These are phyloP conservation scores for Eidolon dupreanum DNA, from an alignment of 2,797 vertebrate species.

Conservation along the genomic window DNA sequence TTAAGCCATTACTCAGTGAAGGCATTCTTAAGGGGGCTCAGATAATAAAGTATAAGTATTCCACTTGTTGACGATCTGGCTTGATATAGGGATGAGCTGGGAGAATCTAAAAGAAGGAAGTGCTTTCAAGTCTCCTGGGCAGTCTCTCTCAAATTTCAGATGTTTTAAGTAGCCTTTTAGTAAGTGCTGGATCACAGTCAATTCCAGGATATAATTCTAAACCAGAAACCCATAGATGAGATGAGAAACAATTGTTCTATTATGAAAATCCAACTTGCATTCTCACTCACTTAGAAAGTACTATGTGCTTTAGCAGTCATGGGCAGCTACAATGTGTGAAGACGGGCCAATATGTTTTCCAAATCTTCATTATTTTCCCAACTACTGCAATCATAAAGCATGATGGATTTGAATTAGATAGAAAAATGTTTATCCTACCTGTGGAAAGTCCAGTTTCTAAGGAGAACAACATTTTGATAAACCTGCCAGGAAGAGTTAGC, in stretches of 20 bases:
- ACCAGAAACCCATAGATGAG: not conserved
- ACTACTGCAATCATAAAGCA: not conserved
- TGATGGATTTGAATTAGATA: slow-evolving; percentile 1
- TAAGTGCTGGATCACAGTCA: not conserved
- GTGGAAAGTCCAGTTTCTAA: slow-evolving; percentile 18
- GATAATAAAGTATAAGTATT: slow-evolving; percentile 21
- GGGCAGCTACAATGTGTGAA: not conserved
- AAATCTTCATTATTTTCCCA: not conserved
- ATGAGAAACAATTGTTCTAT: not conserved
- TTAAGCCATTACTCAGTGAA: slow-evolving; percentile 50
- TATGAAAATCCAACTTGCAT: not conserved
- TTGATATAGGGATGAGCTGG: not conserved
- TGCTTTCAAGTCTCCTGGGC: not conserved
- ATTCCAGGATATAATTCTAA: not conserved
- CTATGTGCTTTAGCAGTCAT: not conserved
- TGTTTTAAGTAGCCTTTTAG: not conserved
- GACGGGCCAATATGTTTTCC: not conserved
- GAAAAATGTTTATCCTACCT: slow-evolving; percentile 16
- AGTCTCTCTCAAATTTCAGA: slow-evolving; percentile 23
- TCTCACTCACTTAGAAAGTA: not conserved
- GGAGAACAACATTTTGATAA: slow-evolving; percentile 46
- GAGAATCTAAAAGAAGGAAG: slow-evolving; percentile 31
- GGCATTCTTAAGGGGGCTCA: not conserved
- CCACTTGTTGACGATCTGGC: slow-evolving; percentile 20
- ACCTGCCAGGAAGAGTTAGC: slow-evolving; percentile 36